These are phyloP conservation scores for Microdon myrmicae DNA, from an alignment of 2,888 invertebrate species.

Conservation along the genomic window DNA sequence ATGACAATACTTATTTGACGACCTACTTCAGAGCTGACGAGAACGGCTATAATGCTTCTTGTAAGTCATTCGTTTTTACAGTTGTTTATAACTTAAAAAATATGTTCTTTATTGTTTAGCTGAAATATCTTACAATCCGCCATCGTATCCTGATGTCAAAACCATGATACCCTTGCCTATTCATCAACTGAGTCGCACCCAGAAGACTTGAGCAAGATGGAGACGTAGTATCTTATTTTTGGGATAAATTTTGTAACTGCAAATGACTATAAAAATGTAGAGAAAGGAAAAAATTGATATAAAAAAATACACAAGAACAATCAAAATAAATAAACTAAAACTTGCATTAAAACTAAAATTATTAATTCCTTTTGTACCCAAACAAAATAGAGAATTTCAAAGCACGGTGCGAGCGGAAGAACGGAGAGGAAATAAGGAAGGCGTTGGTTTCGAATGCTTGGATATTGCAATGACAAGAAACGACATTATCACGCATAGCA, in stretches of 20 bases:
- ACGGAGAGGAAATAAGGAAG: too few relatives aligned
- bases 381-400: too few relatives aligned
- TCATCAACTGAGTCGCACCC: too few relatives aligned
- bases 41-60: constrained; percentile 24
- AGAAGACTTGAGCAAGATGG: constrained; percentile 64
- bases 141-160: constrained; percentile 14
- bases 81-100: not conserved
- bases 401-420: too few relatives aligned
- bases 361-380: too few relatives aligned
- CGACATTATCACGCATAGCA: too few relatives aligned
- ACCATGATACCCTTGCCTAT: constrained; percentile 18
- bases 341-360: too few relatives aligned
- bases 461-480: too few relatives aligned
- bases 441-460: too few relatives aligned
- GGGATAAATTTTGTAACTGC: not conserved
- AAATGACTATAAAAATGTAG: not conserved
- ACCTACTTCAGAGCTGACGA: constrained; percentile 28
- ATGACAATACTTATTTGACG: constrained; percentile 20
- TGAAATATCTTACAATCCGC: constrained; percentile 20
- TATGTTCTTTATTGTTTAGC: constrained; percentile 1
- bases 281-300: too few relatives aligned
- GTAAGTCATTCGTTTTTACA: constrained; percentile 1
- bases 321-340: too few relatives aligned
- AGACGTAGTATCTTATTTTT: not conserved
- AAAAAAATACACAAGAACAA: too few relatives aligned